Evolutionary conservation across 2,888 invertebrate genomes (phyloP), one percentile per base, ranked within the genome.

Genomic region (Drosophila barbarae): DNA sequence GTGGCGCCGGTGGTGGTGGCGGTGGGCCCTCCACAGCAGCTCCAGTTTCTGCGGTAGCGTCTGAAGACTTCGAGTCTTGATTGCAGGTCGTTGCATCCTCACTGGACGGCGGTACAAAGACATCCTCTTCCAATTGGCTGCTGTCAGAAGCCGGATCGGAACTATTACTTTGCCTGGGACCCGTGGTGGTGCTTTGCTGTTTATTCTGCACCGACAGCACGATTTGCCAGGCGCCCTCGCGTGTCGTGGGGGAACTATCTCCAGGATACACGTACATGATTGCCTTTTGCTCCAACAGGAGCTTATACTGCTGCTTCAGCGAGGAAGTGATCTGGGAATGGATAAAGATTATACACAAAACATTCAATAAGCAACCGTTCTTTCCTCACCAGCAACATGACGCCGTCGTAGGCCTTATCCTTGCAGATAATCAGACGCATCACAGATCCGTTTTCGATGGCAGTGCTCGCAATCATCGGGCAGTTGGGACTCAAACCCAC

Each of bases 271-370:
- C 92, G 86, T 94, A 95, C 53, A 93, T 93, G 72, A 91, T 92
- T 3, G 93, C 92, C 74, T 93, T 92, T 84, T 95, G 94, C 87
- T 97, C 96, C 56, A 97, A 89, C 32, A 96, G 89, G 61, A 97
- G 89, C 74, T 95, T 93, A 93, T 95, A 96, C 86, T 97, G 96
- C 71, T 94, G 93, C 36, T 93, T 93, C 72, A 93, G 92, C 35
- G 91, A 91, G 57, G 92, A 93, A 9, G 95, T 94, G 81, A 97
- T 94, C 93, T 96, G 83, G 1, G 3, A 12, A 7, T 3, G 5
- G 5, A 5, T 15, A 15, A 8, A 7, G 5, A 13, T 35, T 18
- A 12, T 1, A 8, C 12, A 12, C n/a, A 13, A 32, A 21, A 2
- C 1, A 18, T 5, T 21, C 0, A 21, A 5, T 5, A 21, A n/a